Evolutionary conservation across 1,140 invertebrate species (phyloP).

Genomic region (Hycleus phaleratus): DNA sequence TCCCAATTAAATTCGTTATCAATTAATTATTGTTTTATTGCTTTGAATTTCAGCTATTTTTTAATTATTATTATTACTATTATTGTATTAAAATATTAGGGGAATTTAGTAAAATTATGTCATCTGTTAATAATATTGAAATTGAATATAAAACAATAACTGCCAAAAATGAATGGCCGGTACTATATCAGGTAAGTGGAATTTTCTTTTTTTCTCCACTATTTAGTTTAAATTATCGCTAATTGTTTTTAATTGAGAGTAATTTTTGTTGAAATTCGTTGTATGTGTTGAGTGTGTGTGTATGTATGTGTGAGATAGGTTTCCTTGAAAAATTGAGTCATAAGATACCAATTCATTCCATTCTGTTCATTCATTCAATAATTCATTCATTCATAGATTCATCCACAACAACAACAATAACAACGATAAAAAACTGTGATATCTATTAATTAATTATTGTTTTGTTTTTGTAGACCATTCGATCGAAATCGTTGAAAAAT

Average conservation of each 20-base stretch:
- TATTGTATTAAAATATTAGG: no score
- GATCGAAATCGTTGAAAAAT: conserved; percentile 51
- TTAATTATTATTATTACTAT: no score
- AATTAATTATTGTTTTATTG: no score
- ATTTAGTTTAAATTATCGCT: no score
- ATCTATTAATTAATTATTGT: neutral
- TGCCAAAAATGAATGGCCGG: conserved; percentile 53
- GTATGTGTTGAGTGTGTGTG: neutral
- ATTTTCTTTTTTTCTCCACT: conserved; percentile 18
- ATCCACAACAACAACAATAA: neutral
- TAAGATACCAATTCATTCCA: no score
- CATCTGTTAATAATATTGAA: conserved; percentile 51
- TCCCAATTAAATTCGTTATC: no score
- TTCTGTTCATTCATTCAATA: neutral
- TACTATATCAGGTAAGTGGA: conserved; percentile 56
- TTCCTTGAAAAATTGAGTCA: no score
- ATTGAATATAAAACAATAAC: conserved; percentile 59
- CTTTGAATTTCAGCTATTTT: no score
- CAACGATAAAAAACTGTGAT: neutral
- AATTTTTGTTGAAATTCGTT: conserved; percentile 7
- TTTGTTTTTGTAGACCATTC: conserved; percentile 51
- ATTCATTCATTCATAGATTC: conserved; percentile 1
- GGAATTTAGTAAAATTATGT: conserved; percentile 22
- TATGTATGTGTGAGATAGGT: no score
- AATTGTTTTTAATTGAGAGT: no score